Base-by-base conservation (phyloP, 2,797 vertebrate species). In the Esox masquinongy region DNA sequence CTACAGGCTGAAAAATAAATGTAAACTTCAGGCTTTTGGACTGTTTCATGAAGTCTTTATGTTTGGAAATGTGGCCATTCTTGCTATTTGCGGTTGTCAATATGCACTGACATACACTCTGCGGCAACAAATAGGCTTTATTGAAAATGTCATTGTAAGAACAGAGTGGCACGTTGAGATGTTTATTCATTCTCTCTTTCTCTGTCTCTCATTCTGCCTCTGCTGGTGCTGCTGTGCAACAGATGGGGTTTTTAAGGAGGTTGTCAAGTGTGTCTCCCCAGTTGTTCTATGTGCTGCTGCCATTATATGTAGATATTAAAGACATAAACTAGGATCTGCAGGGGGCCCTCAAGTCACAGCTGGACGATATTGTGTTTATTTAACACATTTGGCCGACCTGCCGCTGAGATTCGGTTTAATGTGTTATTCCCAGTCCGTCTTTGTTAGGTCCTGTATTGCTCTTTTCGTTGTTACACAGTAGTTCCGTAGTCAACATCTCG, bases 221-320 rank as follows among this genome's bases (percentile, higher is more conserved):
- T 11, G 50, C 16, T 71, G 80, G 74, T 73, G 70, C 81, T 72
- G 70, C 80, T 80, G 78, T 0, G 79, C 80, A 90, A 86, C 89
- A 90, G 88, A 90, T 91, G 86, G 86, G 69, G 74, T 31, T 82
- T 88, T 85, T 82, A 84, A 89, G 85, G 85, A 87, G 83, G 85
- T 87, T 85, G 82, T 83, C 79, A 74, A 47, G 80, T 85, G 74
- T 78, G 56, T 83, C 73, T 72, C 82, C 82, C 81, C 74, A 73
- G 82, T 81, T 81, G 69, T 72, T 80, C 29, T 70, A 75, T 49
- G 16, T 53, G 51, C 56, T 73, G 64, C 34, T 77, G 75, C 78
- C 71, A 80, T 83, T 83, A 82, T 86, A 79, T 72, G 78, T 63
- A 29, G 72, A 80, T 80, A 82, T 88, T 86, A 84, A 78, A 82